A percentile compares a stretch with the other conserved stretches of the same genome.
Conservation (phyloP, 1,140 invertebrate species). For the Pteromalus puparum region DNA sequence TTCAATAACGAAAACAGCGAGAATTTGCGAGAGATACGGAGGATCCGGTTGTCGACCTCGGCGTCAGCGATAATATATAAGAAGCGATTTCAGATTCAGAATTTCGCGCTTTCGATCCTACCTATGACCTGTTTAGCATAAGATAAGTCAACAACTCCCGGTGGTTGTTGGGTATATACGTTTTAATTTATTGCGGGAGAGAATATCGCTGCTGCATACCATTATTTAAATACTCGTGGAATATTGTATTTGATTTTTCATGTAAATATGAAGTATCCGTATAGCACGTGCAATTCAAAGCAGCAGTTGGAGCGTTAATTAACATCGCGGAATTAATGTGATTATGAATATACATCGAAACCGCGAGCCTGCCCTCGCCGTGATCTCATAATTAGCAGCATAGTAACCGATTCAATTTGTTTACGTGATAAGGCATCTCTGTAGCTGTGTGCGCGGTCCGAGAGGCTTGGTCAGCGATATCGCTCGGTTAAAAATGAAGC, state of each 20-base stretch:
- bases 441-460: too few species aligned
- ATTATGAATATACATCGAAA: neutral
- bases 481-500: neutral
- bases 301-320: neutral
- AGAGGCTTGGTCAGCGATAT: too few species aligned
- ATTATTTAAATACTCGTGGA: neutral
- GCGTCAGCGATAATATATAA: neutral
- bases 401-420: neutral
- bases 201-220: neutral
- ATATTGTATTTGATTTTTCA: neutral
- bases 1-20: neutral
- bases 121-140: neutral
- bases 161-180: too few species aligned
- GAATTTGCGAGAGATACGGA: neutral
- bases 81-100: neutral
- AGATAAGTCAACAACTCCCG: neutral
- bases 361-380: neutral
- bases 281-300: too few species aligned
- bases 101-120: neutral
- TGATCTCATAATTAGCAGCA: neutral
- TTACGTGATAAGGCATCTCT: neutral
- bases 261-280: neutral
- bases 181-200: neutral
- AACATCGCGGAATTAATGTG: neutral
- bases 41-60: constrained; percentile 31